Conservation (phyloP, 2,797 vertebrate species). For the Mus minutoides region DNA sequence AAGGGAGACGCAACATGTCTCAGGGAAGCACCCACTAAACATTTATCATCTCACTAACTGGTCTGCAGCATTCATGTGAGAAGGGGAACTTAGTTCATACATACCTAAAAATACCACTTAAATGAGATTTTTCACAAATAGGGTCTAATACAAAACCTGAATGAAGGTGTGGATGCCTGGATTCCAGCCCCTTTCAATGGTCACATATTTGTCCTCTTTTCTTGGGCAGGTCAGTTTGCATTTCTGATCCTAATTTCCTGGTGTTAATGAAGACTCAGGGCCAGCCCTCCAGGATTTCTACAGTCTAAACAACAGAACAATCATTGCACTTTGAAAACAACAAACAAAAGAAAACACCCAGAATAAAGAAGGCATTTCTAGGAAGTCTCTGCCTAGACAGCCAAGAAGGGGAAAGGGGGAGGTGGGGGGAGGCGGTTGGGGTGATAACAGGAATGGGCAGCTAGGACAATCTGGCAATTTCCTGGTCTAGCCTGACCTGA, state of each 20-base stretch:
- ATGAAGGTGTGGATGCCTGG: neutral
- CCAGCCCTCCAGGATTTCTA: neutral
- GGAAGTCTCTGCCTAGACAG: neutral
- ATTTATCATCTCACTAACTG: slow-evolving; percentile 34
- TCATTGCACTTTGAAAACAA: neutral
- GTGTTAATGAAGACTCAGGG: neutral
- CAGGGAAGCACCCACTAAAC: slow-evolving; percentile 23
- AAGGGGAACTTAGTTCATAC: neutral
- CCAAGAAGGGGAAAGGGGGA: neutral
- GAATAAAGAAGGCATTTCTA: slow-evolving; percentile 1
- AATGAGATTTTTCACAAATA: neutral
- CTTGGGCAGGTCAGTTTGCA: slow-evolving; percentile 39
- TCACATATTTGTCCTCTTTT: neutral
- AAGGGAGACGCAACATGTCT: neutral
- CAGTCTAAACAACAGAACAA: neutral
- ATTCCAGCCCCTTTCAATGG: neutral
- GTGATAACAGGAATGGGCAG: neutral
- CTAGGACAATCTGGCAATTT: neutral
- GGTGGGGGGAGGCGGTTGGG: neutral
- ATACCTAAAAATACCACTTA: neutral
- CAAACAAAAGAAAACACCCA: slow-evolving; percentile 40
- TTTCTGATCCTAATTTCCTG: neutral
- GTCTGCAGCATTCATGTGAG: neutral
- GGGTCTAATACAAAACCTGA: neutral
- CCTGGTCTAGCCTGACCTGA: neutral